These are phyloP conservation scores for Drosophila mettleri DNA, from an alignment of 2,888 invertebrate species.

Conservation along the genomic window DNA sequence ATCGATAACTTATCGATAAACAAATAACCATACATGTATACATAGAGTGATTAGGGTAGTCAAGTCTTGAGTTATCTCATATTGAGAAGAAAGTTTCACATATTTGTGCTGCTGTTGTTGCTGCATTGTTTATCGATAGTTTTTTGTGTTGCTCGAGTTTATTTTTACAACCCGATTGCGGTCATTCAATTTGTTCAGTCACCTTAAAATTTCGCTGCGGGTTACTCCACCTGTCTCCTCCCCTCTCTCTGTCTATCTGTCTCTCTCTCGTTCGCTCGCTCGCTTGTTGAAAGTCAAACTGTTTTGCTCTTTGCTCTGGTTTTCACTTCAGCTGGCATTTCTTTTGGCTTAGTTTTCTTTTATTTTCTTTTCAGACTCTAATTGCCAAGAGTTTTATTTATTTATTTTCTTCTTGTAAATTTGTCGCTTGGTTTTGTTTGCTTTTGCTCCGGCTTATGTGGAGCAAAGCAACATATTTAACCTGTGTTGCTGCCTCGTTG, in stretches of 20 bases:
- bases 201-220: slow-evolving; percentile 40
- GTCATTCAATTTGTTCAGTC: slow-evolving; percentile 56
- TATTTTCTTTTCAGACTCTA: slow-evolving; percentile 39
- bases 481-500: slow-evolving; percentile 6
- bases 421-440: slow-evolving; percentile 39
- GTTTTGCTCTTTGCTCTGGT: slow-evolving; percentile 52
- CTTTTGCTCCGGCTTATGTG: slow-evolving; percentile 44
- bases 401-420: slow-evolving; percentile 28
- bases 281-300: slow-evolving; percentile 6
- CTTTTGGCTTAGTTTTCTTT: slow-evolving; percentile 36
- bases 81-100: neutral
- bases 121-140: slow-evolving; percentile 1
- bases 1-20: neutral
- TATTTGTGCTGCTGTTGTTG: neutral
- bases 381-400: slow-evolving; percentile 34
- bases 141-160: neutral
- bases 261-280: neutral
- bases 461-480: slow-evolving; percentile 49
- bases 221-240: neutral
- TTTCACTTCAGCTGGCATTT: slow-evolving; percentile 54
- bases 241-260: neutral
- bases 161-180: slow-evolving; percentile 54
- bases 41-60: no score
- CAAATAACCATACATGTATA: neutral
- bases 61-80: no score